Conservation (phyloP, 2,888 invertebrate genomes). For the Junonia oenone region DNA sequence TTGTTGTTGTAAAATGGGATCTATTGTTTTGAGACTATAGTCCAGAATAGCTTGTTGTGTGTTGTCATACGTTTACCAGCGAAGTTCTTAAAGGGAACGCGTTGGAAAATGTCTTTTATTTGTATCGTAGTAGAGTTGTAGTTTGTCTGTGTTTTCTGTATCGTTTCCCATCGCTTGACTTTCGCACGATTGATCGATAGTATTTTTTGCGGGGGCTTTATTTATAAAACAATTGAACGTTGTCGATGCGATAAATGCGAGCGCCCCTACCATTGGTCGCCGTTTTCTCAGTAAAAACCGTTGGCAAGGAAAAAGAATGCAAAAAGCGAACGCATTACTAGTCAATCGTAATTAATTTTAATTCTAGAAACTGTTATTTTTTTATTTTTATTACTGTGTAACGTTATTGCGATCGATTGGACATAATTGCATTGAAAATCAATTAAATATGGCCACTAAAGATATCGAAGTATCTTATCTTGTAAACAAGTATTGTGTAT, state of each 20-base stretch:
- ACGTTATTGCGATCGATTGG: slow-evolving; percentile 25
- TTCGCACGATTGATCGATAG: slow-evolving; percentile 80
- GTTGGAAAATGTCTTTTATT: slow-evolving; percentile 39
- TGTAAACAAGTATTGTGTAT: slow-evolving; percentile 5
- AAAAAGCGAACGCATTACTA: slow-evolving; percentile 33
- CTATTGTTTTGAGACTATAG: slow-evolving; percentile 36
- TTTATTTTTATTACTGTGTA: slow-evolving; percentile 27
- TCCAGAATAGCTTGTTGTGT: slow-evolving; percentile 33
- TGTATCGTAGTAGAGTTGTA: slow-evolving; percentile 34
- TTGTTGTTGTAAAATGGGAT: slow-evolving; percentile 36
- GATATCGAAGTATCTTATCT: slow-evolving; percentile 19
- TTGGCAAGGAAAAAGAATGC: slow-evolving; percentile 35
- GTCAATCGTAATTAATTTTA: slow-evolving; percentile 35
- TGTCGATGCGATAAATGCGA: slow-evolving; percentile 64
- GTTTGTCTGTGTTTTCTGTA: slow-evolving; percentile 40
- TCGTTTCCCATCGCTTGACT: slow-evolving; percentile 65
- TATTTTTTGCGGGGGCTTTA: slow-evolving; percentile 75
- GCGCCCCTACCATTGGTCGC: slow-evolving; percentile 60
- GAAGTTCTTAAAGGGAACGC: slow-evolving; percentile 31
- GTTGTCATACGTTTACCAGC: slow-evolving; percentile 33
- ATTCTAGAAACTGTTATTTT: slow-evolving; percentile 32
- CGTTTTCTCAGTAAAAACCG: slow-evolving; percentile 42
- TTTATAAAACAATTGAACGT: slow-evolving; percentile 78
- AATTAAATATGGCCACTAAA: slow-evolving; percentile 13
- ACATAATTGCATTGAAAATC: slow-evolving; percentile 27